These are phyloP conservation scores for Centroberyx gerrardi DNA, from an alignment of 2,797 vertebrate species.

Conservation along the genomic window DNA sequence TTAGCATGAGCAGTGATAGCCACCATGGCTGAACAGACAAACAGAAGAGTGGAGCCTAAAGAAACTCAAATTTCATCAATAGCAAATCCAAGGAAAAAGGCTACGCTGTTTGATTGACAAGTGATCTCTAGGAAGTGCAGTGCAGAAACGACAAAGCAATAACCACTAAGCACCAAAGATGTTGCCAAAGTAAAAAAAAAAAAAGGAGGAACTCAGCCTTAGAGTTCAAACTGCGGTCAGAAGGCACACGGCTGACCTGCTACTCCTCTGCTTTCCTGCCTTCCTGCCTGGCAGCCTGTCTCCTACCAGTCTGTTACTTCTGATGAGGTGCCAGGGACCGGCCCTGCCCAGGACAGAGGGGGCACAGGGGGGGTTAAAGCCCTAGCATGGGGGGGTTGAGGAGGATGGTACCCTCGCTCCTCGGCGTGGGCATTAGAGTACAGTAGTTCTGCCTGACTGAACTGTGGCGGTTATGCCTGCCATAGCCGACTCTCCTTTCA, in stretches of 20 bases:
- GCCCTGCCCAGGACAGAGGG: constrained; percentile 33
- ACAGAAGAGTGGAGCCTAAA: background rate
- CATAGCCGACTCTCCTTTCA: background rate
- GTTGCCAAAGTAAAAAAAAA: no score
- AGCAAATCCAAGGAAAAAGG: no score
- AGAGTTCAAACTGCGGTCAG: constrained; percentile 78
- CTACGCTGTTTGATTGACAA: background rate
- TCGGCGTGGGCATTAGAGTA: constrained; percentile 20
- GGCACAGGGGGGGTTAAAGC: background rate
- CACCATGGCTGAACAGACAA: background rate
- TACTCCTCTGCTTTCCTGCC: constrained; percentile 50
- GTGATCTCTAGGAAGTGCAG: background rate
- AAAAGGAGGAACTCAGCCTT: background rate
- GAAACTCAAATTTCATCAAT: background rate
- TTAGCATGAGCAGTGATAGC: background rate
- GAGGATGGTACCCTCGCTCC: background rate
- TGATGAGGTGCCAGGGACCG: constrained; percentile 72
- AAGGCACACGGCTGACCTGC: constrained; percentile 65
- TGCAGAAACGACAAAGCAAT: no score
- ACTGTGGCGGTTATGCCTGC: constrained; percentile 8
- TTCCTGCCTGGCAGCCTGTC: constrained; percentile 60
- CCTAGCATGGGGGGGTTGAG: background rate
- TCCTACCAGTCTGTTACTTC: constrained; percentile 73
- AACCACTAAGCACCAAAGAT: background rate
- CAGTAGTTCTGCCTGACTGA: constrained; percentile 5